These are phyloP conservation scores for Parauchenoglanis ngamensis DNA, from an alignment of 2,797 vertebrate genomes.

Conservation along the genomic window DNA sequence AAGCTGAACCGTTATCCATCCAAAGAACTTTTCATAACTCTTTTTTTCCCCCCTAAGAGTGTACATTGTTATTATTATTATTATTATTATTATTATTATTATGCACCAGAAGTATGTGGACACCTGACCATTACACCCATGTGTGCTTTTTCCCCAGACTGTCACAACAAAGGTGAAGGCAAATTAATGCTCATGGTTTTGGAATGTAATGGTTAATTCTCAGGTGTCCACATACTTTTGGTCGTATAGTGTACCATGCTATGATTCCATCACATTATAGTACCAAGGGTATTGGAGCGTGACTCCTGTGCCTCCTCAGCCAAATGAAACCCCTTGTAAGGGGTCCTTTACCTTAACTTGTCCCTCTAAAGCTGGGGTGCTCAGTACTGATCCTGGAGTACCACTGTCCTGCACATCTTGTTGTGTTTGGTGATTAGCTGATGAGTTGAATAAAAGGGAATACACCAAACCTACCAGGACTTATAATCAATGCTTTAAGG, in stretches of 20 bases:
- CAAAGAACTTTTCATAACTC: background rate
- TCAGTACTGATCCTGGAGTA: too few relatives aligned
- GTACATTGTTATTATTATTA: background rate
- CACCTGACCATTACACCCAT: background rate
- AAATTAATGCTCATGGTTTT: background rate
- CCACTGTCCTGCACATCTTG: background rate
- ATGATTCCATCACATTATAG: background rate
- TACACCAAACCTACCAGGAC: background rate
- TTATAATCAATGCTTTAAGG: background rate
- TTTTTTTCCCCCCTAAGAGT: background rate
- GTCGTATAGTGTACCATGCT: background rate
- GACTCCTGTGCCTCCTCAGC: background rate
- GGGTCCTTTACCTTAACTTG: background rate
- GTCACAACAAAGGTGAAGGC: background rate
- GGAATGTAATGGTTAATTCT: background rate
- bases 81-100: background rate
- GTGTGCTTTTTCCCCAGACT: background rate
- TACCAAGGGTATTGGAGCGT: background rate
- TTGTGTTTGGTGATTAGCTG: background rate
- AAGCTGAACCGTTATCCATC: background rate
- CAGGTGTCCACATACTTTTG: background rate
- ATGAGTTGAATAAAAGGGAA: background rate
- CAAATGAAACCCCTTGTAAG: background rate
- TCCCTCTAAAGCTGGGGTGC: background rate
- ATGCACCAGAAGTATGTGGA: background rate